Evolutionary conservation across 2,888 invertebrate species (phyloP).

Genomic region (Melinopterus prodromus): DNA sequence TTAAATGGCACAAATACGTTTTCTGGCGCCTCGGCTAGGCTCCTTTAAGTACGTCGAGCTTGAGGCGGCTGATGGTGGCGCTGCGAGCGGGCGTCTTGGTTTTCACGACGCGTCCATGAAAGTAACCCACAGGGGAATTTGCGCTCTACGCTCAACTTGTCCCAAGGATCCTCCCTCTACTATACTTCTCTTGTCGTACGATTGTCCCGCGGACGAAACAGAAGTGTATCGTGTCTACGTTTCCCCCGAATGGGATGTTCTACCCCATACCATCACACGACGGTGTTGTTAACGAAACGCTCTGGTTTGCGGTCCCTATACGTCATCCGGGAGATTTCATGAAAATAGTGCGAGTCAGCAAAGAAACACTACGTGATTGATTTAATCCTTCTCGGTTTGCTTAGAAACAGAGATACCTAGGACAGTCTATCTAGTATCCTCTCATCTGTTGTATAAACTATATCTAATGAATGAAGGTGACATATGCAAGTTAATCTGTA

Average conservation of each 20-base stretch:
- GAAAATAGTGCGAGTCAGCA: neutral
- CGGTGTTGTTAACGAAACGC: neutral
- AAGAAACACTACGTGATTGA: neutral
- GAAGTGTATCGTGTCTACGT: neutral
- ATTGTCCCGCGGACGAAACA: neutral
- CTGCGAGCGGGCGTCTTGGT: neutral
- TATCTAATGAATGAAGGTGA: too few relatives aligned
- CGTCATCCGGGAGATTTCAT: neutral
- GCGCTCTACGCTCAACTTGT: neutral
- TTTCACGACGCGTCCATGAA: neutral
- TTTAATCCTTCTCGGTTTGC: neutral
- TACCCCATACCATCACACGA: neutral
- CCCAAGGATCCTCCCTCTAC: neutral
- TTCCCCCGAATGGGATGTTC: neutral
- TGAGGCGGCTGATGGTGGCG: neutral
- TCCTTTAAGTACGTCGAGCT: neutral
- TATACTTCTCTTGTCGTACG: neutral
- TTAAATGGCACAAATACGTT: conserved; percentile 4
- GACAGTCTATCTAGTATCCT: too few relatives aligned
- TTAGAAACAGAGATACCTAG: neutral
- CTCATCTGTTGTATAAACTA: too few relatives aligned
- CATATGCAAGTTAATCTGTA: too few relatives aligned
- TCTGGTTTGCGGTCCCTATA: neutral
- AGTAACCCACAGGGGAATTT: neutral
- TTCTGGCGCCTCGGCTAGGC: conserved; percentile 4